Evolutionary conservation across 2,113 vertebrate genomes (phyloP).

Genomic region (Cranoglanis bouderius): DNA sequence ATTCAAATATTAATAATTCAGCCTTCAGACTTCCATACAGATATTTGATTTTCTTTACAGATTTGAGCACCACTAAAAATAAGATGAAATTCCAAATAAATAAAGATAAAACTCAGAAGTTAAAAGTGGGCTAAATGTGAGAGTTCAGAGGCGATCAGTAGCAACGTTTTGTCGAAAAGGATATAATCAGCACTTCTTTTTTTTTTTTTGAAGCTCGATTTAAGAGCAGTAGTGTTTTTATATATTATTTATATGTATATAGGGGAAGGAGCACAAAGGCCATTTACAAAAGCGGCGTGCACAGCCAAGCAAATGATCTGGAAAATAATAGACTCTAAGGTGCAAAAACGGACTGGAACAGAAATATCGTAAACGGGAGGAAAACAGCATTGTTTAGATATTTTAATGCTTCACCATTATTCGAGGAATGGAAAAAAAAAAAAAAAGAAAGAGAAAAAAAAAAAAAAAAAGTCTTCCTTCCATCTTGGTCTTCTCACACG

Average conservation of each 20-base stretch:
- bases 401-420: background rate
- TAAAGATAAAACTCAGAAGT: constrained; percentile 26
- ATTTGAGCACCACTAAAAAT: constrained; percentile 45
- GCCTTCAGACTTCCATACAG: constrained; percentile 30
- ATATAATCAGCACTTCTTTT: background rate
- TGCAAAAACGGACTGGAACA: background rate
- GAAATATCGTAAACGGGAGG: background rate
- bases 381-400: background rate
- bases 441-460: background rate
- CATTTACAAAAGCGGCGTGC: constrained; percentile 38
- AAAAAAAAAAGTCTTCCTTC: background rate
- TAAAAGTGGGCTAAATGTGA: constrained; percentile 35
- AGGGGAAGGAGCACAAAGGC: constrained; percentile 4
- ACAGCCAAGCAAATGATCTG: background rate
- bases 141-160: constrained; percentile 38
- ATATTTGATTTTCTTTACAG: constrained; percentile 40
- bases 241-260: too few species aligned
- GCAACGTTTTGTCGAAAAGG: constrained; percentile 14
- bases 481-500: too few species aligned
- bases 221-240: constrained; percentile 15
- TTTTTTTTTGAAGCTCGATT: background rate
- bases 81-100: constrained; percentile 41
- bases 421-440: background rate
- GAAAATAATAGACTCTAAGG: constrained; percentile 1
- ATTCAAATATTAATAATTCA: constrained; percentile 27